phyloP scores from a whole-genome alignment of 2,888 invertebrate species.

The Alsophila aescularia region DNA sequence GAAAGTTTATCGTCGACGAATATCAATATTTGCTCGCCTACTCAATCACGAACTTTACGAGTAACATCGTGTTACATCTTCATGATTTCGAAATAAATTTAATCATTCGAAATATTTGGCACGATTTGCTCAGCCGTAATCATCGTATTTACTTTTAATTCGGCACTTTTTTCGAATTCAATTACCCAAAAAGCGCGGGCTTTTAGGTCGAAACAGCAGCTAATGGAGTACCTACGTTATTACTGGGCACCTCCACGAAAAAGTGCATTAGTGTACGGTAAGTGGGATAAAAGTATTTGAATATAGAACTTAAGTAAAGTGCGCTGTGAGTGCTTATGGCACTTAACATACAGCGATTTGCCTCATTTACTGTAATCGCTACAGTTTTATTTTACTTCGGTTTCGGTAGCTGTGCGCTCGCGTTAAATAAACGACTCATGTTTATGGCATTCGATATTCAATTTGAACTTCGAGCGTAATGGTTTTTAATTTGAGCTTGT shows the following conservation, averaged over 20 bases:
- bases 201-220: constrained; percentile 68
- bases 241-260: constrained; percentile 75
- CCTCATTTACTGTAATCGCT: constrained; percentile 72
- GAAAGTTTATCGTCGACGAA: constrained; percentile 61
- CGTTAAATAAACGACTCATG: constrained; percentile 51
- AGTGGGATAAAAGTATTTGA: constrained; percentile 81
- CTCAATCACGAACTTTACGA: constrained; percentile 25
- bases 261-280: constrained; percentile 79
- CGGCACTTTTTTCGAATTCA: constrained; percentile 30
- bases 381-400: constrained; percentile 60
- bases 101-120: no score
- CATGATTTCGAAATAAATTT: constrained; percentile 7
- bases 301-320: constrained; percentile 78
- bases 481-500: constrained; percentile 51
- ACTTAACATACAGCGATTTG: constrained; percentile 74
- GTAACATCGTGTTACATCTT: constrained; percentile 3
- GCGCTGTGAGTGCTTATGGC: constrained; percentile 72
- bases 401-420: constrained; percentile 49
- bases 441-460: constrained; percentile 53
- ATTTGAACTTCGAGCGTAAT: constrained; percentile 49
- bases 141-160: constrained; percentile 26
- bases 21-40: constrained; percentile 58
- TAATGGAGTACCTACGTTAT: constrained; percentile 75
- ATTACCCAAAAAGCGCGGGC: constrained; percentile 49
- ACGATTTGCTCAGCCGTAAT: constrained; percentile 6